phyloP scores from a whole-genome alignment of 2,797 vertebrate species.

The Decapterus maruadsi region DNA sequence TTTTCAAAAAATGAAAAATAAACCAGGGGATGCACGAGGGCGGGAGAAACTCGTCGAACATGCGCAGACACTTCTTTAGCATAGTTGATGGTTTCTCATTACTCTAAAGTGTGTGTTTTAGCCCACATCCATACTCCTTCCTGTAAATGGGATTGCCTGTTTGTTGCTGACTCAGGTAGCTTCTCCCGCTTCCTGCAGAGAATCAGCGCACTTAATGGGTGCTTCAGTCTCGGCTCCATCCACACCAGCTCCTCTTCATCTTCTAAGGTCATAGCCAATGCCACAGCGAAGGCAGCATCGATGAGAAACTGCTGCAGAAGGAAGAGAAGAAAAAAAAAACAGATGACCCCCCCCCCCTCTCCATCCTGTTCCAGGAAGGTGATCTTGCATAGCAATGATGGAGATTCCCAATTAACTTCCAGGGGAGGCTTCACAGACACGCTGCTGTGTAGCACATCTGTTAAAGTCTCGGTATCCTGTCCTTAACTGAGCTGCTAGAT shows the following conservation, averaged over 20 bases:
- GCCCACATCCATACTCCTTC: constrained; percentile 41
- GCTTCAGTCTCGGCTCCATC: constrained; percentile 19
- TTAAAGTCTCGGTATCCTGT: constrained; percentile 59
- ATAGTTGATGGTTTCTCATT: constrained; percentile 49
- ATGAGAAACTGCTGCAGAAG: neutral
- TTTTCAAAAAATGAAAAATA: neutral
- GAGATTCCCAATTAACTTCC: constrained; percentile 75
- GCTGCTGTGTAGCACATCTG: constrained; percentile 73
- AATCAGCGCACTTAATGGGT: constrained; percentile 35
- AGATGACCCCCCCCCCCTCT: constrained; percentile 1
- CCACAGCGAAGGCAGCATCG: constrained; percentile 17
- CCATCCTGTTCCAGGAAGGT: constrained; percentile 46
- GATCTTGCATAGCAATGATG: constrained; percentile 65
- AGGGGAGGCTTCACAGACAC: constrained; percentile 33
- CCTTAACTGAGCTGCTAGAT: constrained; percentile 59
- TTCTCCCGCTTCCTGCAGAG: constrained; percentile 35
- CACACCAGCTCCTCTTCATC: constrained; percentile 11
- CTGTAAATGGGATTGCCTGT: constrained; percentile 47
- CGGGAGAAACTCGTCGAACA: constrained; percentile 6
- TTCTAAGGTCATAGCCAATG: constrained; percentile 45
- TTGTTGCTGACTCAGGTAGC: constrained; percentile 56
- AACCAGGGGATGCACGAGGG: neutral
- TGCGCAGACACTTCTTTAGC: constrained; percentile 18
- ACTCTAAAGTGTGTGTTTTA: constrained; percentile 40
- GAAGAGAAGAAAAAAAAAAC: neutral